Conservation (phyloP, 2,113 vertebrate genomes). For the Campylomormyrus tamandua region DNA sequence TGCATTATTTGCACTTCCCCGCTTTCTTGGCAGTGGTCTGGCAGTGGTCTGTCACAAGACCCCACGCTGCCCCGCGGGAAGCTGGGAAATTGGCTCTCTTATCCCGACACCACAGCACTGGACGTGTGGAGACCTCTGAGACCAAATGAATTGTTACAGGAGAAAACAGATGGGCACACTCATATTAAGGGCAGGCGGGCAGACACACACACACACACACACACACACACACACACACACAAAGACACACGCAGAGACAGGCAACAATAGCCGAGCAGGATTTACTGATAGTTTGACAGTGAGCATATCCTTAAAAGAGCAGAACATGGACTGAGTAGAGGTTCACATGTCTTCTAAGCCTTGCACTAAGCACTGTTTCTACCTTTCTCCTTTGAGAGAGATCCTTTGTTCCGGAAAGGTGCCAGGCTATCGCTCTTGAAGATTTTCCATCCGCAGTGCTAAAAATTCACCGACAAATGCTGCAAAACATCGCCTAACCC, state of each 20-base stretch:
- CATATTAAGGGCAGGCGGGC: not conserved
- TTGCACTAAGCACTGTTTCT: not conserved
- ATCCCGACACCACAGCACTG: not conserved
- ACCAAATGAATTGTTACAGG: not conserved
- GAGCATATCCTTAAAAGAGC: not conserved
- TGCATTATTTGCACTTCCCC: not conserved
- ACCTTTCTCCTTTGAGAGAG: not conserved
- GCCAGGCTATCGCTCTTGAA: not conserved
- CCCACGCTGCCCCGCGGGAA: not conserved
- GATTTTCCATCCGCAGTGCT: not conserved
- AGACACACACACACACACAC: not conserved
- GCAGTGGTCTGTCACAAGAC: too few species aligned
- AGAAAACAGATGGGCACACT: not conserved
- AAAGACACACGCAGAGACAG: too few species aligned
- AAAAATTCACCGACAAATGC: not conserved
- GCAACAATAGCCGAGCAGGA: not conserved
- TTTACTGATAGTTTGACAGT: not conserved
- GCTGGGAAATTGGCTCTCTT: not conserved
- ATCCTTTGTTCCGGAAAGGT: not conserved
- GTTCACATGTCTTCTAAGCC: not conserved
- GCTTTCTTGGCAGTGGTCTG: not conserved
- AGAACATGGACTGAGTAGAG: not conserved
- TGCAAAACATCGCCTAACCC: not conserved
- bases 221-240: not conserved
- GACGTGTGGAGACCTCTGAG: not conserved